Base-by-base conservation (phyloP, 2,113 vertebrate species). In the Brachyhypopomus occidentalis region DNA sequence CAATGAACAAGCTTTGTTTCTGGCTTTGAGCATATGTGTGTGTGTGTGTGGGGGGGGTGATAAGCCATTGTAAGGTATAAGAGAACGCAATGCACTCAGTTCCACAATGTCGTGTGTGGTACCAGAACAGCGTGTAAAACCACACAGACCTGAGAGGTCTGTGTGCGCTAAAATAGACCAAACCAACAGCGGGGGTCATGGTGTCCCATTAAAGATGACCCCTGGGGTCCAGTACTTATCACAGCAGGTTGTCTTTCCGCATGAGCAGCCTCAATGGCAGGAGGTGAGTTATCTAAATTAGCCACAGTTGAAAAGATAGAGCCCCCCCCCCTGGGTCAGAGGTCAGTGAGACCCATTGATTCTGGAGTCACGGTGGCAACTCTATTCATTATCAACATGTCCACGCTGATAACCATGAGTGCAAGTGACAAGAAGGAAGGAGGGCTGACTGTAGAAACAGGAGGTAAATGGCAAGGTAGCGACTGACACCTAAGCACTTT, bases 221-320 rank as follows among this genome's bases (percentile, higher is more conserved):
- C 91, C 83, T 91, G 71, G 70, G 83, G 89, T 89, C 88, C 90
- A 82, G 59, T 82, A 91, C 88, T 93, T 93, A 93, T 93, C 93
- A 92, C 87, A 52, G 59, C 70, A 88, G 88, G 89, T 85, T 90
- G 85, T 81, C 86, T 71, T 84, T 86, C 83, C 72, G 84, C 86
- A 88, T 88, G 90, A 88, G 87, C 77, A 86, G 90, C 89, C 90
- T 90, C 83, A 84, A 83, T 85, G 87, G 86, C 79, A 88, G 87
- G 84, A 88, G 86, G 83, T 12, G 22, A 91, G 91, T 91, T 92
- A 92, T 93, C 93, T 92, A 76, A 77, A 78, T 86, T 89, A 88
- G 87, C 89, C 88, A 89, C 89, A 84, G 88, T 91, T 92, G 91
- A 92, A 91, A 92, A 92, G 92, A 93, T 92, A 91, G 89, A 91